These are phyloP conservation scores for Ornithoptera alexandrae DNA, from an alignment of 2,888 invertebrate genomes.

Conservation along the genomic window DNA sequence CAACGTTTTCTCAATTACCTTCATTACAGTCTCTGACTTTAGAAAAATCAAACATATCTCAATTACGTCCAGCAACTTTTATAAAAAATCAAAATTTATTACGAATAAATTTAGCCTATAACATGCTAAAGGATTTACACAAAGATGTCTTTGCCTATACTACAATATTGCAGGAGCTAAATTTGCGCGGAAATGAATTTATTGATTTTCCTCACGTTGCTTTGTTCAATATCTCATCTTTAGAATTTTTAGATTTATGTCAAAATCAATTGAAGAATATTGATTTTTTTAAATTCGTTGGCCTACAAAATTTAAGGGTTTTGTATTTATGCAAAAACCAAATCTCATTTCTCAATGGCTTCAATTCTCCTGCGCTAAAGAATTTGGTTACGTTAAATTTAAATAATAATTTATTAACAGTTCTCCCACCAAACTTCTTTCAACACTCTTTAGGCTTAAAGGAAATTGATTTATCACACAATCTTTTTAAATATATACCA, in stretches of 20 bases:
- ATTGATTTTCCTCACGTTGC: conserved; percentile 89
- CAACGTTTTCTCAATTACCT: conserved; percentile 87
- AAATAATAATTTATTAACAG: conserved; percentile 86
- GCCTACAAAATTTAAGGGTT: conserved; percentile 86
- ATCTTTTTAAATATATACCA: conserved; percentile 89
- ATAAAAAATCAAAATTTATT: conserved; percentile 88
- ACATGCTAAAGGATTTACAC: conserved; percentile 83
- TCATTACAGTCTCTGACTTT: conserved; percentile 87
- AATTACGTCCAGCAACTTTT: conserved; percentile 85
- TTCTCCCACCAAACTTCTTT: conserved; percentile 90
- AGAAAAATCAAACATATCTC: conserved; percentile 84
- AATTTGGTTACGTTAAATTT: conserved; percentile 87
- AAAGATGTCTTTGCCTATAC: conserved; percentile 86
- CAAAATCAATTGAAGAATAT: conserved; percentile 84
- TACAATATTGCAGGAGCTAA: conserved; percentile 87
- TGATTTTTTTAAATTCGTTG: conserved; percentile 88
- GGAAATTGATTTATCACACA: conserved; percentile 88
- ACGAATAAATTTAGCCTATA: conserved; percentile 86
- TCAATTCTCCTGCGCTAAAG: conserved; percentile 87
- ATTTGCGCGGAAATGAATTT: conserved; percentile 86
- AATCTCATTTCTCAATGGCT: conserved; percentile 87
- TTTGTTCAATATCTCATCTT: conserved; percentile 85
- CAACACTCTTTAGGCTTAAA: conserved; percentile 85
- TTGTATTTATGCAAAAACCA: conserved; percentile 87
- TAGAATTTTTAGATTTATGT: conserved; percentile 86